Evolutionary conservation across 2,797 vertebrate species (phyloP), one percentile per base, ranked within the genome.

Genomic region (Denticeps clupeoides): DNA sequence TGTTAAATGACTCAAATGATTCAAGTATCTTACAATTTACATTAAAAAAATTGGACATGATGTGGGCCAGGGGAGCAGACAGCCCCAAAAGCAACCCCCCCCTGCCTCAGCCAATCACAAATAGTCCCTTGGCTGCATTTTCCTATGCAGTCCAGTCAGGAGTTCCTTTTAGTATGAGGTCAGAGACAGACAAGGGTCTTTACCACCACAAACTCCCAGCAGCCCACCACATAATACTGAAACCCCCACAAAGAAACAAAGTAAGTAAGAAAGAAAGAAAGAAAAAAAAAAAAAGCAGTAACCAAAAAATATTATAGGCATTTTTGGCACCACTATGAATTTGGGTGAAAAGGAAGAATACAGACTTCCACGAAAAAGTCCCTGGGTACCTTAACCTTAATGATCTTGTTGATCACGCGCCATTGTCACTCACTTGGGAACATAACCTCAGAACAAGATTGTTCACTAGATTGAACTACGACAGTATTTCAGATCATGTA

Each of bases 1-100:
- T 56, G 59, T 64, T 65, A 59, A 56, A 62, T 57, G 45, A 58
- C 49, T 58, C 41, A 37, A 45, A 56, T 49, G 52, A 46, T 46
- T 63, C 53, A 63, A 63, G 45, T 59, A 53, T 56, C 41, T 63
- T 53, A 63, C 52, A 49, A 55, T 47, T 18, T 26, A 62, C 42
- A 52, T 53, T 63, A 48, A 59, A 56, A 63, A 58, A 51, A 26
- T 54, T 28, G 31, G 40, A 43, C 22, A 29, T 53, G 49, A 28
- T 53, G 40, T 49, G 57, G 23, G 45, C 38, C 28, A 15, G 29
- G 25, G n/a, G n/a, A n/a, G n/a, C n/a, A n/a, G n/a, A n/a, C n/a
- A n/a, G n/a, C 24, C 35, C 2, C 31, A 5, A 3, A 22, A 21
- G 19, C 9, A 9, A 5, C 37, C 31, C 27, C 3, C 33, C 27